Base-by-base conservation (phyloP, 1,140 invertebrate genomes). In the Anoplophora glabripennis region DNA sequence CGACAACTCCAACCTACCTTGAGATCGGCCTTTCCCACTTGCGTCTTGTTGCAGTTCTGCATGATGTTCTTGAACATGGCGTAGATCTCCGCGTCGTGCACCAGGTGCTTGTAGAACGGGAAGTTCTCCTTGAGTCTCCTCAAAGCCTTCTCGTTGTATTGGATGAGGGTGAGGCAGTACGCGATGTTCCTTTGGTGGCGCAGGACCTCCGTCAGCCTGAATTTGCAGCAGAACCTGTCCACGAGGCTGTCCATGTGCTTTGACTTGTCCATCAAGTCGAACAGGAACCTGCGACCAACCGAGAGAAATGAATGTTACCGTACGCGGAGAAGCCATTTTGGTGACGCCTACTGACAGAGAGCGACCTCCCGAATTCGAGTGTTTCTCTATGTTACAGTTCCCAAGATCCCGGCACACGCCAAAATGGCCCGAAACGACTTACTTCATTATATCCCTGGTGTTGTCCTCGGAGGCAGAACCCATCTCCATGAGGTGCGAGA, bases 371-470 rank as follows among this genome's bases (percentile, higher is more conserved):
- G 8, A 37, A n/a, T n/a, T 37, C 36, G 8, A 37, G n/a, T 37
- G 1, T 40, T n/a, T 40, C 37, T n/a, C 37, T n/a, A 11, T 40
- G 11, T 4, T 40, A 40, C 11, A 40, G 14, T 12, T 38, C 11
- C 37, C 4, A 12, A 38, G 14, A 9, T 38, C 14, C 8, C 0
- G 14, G 14, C 38, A 10, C 8, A 14, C 38, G 5, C n/a, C 8
- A n/a, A 56, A 18, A 14, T 46, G 3, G 34, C 21, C 17, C 10
- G 8, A 21, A 49, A n/a, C 4, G n/a, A 78, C 79, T 80, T 77
- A 92, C 89, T 85, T 89, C 77, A 96, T 85, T 59, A 96, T 92
- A 57, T 79, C 80, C 67, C 87, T 83, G 70, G 94, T 93, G 46
- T 89, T 79, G 4, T 89, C 84, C 71, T 93, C 87, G 0, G 83